phyloP scores from a whole-genome alignment of 1,140 invertebrate genomes.

The Magallana gigas region DNA sequence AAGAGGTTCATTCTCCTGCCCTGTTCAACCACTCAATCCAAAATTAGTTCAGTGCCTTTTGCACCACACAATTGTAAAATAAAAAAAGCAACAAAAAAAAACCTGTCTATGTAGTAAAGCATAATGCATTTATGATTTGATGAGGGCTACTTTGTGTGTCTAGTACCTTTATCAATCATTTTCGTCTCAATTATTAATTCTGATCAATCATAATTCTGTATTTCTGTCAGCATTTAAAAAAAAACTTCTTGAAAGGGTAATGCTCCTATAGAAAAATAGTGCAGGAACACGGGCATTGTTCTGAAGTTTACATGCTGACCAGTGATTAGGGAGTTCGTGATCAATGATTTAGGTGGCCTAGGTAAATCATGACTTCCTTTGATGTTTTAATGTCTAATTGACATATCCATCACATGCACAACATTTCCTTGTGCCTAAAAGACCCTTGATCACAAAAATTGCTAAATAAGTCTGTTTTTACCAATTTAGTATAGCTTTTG shows the following conservation, averaged over 20 bases:
- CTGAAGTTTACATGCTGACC: not conserved
- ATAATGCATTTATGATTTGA: too few species aligned
- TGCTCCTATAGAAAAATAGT: not conserved
- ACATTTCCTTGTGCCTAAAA: not conserved
- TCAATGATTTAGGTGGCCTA: not conserved
- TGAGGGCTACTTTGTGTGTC: too few species aligned
- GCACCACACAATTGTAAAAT: too few species aligned
- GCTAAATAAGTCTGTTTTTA: not conserved
- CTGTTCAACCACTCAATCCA: too few species aligned
- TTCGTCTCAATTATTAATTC: too few species aligned
- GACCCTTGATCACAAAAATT: not conserved
- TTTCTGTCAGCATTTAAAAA: too few species aligned
- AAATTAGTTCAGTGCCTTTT: too few species aligned
- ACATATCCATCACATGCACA: constrained; percentile 13
- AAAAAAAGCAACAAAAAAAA: too few species aligned
- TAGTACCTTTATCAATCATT: too few species aligned
- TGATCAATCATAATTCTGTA: too few species aligned
- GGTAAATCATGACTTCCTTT: constrained; percentile 13
- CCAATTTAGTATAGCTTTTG: not conserved
- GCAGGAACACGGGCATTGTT: not conserved
- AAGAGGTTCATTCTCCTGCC: too few species aligned
- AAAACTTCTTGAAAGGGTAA: not conserved
- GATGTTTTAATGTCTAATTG: not conserved
- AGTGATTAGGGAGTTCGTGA: not conserved
- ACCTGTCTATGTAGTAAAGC: too few species aligned